Base-by-base conservation (phyloP, 2,797 vertebrate genomes). In the Sibirionetta formosa region DNA sequence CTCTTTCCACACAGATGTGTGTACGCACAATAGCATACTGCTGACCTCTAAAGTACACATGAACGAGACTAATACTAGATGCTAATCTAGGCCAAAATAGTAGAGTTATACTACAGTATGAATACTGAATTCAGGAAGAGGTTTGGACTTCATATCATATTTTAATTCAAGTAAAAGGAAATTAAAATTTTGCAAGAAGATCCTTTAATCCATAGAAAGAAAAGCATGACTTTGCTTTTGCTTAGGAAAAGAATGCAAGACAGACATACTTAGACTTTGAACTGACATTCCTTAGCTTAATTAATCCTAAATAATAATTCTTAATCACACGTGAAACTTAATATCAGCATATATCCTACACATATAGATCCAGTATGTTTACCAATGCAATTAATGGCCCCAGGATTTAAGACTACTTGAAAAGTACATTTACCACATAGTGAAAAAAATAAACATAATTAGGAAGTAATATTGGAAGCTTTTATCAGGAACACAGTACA, bases 311-410 rank as follows among this genome's bases (percentile, higher is more conserved):
- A 93, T 88, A 94, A 44, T 63, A 73, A 29, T 86, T 75, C 80
- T 92, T 93, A 92, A 97, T 92, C 88, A 84, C 24, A 51, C 38
- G 4, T 68, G 89, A 91, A 96, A 94, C 66, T 93, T 85, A 29
- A 20, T 95, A 71, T 50, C 83, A 81, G 75, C 53, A 93, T 82
- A 72, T 61, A 29, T 26, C 16, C 38, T 86, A 66, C 54, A 65
- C 71, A 54, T 70, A 70, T 46, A 68, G 84, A 95, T 72, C 36
- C n/a, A 93, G 87, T 90, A 83, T 60, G 61, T 27, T 78, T 88
- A 54, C 51, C 11, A 18, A 76, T 31, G 77, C 70, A 88, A 73
- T 81, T 81, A 92, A 88, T 13, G 65, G 75, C 36, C 54, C 24
- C 61, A 46, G 44, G 80, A 92, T 84, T 75, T 57, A 94, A 95